Evolutionary conservation across 2,888 invertebrate species (phyloP).

Genomic region (Polymixis lichenea): DNA sequence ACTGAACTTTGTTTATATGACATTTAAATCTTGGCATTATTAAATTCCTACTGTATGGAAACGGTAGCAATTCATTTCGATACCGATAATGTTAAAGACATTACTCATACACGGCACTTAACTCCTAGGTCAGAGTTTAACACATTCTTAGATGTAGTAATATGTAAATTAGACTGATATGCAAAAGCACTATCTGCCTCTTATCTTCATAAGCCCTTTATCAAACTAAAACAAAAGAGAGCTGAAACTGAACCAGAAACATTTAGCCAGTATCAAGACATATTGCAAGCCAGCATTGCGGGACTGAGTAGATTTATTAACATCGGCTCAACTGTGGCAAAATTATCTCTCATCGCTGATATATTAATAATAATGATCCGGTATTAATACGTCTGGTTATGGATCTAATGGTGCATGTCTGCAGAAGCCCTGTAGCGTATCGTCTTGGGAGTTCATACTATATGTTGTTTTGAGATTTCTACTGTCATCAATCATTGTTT

Average conservation of each 20-base stretch:
- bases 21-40: conserved; percentile 6
- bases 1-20: conserved; percentile 1
- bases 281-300: conserved; percentile 67
- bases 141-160: conserved; percentile 6
- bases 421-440: conserved; percentile 68
- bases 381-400: conserved; percentile 79
- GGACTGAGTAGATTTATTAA: conserved; percentile 72
- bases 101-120: conserved; percentile 14
- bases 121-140: conserved; percentile 21
- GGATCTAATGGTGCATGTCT: conserved; percentile 78
- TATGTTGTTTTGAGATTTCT: conserved; percentile 39
- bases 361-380: conserved; percentile 82
- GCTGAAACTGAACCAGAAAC: conserved; percentile 38
- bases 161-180: conserved; percentile 51
- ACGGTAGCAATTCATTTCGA: conserved; percentile 24
- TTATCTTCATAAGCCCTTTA: conserved; percentile 33
- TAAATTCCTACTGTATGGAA: conserved; percentile 3
- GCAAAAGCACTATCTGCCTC: conserved; percentile 32
- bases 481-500: conserved; percentile 54
- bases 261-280: conserved; percentile 55
- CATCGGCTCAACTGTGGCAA: conserved; percentile 66
- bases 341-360: conserved; percentile 77
- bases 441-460: conserved; percentile 55
- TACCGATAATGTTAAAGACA: conserved; percentile 1
- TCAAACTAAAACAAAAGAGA: conserved; percentile 43